Conservation (phyloP, 2,888 invertebrate species). For the Fragum sueziense region DNA sequence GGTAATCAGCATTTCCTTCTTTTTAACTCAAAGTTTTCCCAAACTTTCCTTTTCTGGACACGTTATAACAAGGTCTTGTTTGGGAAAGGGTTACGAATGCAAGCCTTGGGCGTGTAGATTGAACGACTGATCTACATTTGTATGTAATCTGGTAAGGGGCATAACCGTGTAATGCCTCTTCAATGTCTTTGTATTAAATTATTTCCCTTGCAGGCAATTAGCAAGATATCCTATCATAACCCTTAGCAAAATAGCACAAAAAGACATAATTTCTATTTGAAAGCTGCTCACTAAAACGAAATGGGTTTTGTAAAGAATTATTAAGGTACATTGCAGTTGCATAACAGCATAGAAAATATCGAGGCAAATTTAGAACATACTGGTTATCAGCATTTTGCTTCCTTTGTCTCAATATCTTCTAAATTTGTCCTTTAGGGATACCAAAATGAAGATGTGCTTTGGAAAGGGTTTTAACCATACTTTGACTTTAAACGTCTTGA, state of each 20-base stretch:
- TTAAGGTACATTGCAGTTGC: not conserved
- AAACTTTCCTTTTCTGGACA: no score
- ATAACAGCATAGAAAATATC: not conserved
- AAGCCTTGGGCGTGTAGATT: no score
- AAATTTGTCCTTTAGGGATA: not conserved
- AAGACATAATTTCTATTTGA: not conserved
- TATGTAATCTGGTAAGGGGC: no score
- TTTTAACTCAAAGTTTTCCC: no score
- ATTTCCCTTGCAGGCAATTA: not conserved
- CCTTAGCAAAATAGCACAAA: not conserved
- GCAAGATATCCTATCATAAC: not conserved
- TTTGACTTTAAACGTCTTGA: not conserved
- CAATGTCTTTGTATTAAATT: not conserved
- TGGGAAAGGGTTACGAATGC: no score
- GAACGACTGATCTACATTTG: no score
- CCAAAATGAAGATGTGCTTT: not conserved
- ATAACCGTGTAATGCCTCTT: not conserved
- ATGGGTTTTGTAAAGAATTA: not conserved
- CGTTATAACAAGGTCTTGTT: no score
- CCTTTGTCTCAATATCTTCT: not conserved
- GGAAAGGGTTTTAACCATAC: not conserved
- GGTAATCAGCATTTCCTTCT: no score
- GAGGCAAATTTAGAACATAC: not conserved
- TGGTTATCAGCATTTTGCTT: not conserved
- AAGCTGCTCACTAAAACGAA: not conserved